Conservation (phyloP, 2,888 invertebrate genomes). For the Carpatolechia fugitivella region DNA sequence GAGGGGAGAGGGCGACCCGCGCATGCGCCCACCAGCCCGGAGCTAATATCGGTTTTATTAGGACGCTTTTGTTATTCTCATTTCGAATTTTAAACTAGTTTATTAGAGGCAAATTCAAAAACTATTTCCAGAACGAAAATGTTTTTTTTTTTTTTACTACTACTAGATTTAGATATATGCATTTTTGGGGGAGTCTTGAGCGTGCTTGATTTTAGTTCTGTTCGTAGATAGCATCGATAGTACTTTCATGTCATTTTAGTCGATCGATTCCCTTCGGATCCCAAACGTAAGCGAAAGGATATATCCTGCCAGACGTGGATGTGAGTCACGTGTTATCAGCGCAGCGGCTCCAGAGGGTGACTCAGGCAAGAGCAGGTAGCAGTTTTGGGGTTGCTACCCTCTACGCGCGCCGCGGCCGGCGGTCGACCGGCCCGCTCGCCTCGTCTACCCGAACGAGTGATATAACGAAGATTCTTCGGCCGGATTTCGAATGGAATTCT, state of each 20-base stretch:
- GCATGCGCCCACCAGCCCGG: conserved; percentile 56
- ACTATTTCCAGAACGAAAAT: background rate
- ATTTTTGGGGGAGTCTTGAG: no score
- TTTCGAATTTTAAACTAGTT: conserved; percentile 10
- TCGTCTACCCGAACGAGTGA: background rate
- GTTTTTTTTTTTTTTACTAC: background rate
- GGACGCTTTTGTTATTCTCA: conserved; percentile 58
- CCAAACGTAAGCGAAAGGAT: no score
- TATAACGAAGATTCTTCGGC: no score
- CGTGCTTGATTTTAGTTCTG: no score
- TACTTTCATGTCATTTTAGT: no score
- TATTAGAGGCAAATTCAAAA: background rate
- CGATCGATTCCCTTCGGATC: no score
- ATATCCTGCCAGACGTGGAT: no score
- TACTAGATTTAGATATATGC: no score
- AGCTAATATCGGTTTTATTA: conserved; percentile 72
- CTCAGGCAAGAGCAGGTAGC: background rate
- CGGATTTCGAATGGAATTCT: no score
- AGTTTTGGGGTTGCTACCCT: background rate
- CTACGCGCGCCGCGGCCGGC: background rate
- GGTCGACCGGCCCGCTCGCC: background rate
- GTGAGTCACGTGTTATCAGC: background rate
- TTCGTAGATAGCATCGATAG: no score
- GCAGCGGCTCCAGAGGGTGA: background rate
- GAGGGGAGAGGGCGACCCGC: conserved; percentile 61